These are phyloP conservation scores for Ancistrus triradiatus DNA, from an alignment of 2,113 vertebrate genomes.

Conservation along the genomic window DNA sequence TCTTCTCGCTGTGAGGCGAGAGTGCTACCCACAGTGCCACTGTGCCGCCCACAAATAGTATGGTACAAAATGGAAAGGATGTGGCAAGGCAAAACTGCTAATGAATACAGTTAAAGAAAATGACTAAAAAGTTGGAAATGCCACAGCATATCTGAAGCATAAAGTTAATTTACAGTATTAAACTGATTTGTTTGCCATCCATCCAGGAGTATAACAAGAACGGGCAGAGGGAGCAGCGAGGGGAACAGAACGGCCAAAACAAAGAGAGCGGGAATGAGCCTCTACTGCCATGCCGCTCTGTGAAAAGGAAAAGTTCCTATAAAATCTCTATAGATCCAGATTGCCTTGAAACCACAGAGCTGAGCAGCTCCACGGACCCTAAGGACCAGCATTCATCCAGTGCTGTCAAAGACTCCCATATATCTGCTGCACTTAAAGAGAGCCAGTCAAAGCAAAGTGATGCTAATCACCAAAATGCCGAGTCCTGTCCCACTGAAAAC, in stretches of 20 bases:
- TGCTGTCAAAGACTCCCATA: background rate
- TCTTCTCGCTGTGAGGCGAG: no score
- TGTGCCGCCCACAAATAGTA: no score
- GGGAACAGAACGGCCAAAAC: background rate
- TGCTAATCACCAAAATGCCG: slow-evolving; percentile 7
- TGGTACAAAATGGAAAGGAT: no score
- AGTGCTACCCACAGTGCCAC: no score
- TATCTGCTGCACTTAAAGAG: slow-evolving; percentile 1
- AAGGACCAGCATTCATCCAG: slow-evolving; percentile 16
- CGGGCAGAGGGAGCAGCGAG: background rate
- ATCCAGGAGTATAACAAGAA: slow-evolving; percentile 5
- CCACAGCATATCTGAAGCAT: background rate
- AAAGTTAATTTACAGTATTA: background rate
- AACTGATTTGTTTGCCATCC: background rate
- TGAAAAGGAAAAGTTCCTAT: slow-evolving; percentile 37
- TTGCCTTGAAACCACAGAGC: slow-evolving; percentile 30
- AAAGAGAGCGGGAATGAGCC: background rate
- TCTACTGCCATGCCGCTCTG: slow-evolving; percentile 1
- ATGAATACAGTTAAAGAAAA: no score
- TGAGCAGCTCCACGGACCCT: background rate
- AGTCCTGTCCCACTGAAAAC: accelerated
- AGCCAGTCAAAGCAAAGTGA: slow-evolving; percentile 1
- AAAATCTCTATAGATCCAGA: slow-evolving; percentile 45
- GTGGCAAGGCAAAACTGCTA: no score
- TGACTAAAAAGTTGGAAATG: background rate